These are phyloP conservation scores for Lutjanus erythropterus DNA, from an alignment of 2,113 vertebrate species.

Conservation along the genomic window DNA sequence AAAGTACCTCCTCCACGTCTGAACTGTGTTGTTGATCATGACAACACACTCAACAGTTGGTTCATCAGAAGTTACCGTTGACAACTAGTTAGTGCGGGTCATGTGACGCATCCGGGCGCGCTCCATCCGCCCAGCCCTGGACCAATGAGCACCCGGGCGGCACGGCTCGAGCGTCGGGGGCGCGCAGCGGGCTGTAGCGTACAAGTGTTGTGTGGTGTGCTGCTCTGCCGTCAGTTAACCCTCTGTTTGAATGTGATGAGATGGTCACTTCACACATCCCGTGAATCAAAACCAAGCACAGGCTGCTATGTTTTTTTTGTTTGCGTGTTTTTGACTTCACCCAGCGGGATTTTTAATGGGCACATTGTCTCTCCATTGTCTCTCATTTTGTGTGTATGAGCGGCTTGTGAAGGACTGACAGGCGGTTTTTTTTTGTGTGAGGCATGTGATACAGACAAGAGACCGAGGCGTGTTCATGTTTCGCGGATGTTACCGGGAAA, in stretches of 20 bases:
- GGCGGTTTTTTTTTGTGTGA: conserved; percentile 42
- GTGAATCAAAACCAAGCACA: not conserved
- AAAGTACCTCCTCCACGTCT: no score
- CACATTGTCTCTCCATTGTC: not conserved
- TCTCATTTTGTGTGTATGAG: not conserved
- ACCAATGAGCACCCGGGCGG: conserved; percentile 61
- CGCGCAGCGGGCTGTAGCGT: conserved; percentile 41
- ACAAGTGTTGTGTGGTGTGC: conserved; percentile 18
- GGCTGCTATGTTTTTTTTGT: not conserved
- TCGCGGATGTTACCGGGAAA: conserved; percentile 66
- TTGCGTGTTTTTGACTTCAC: not conserved
- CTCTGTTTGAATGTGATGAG: conserved; percentile 4
- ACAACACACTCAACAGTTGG: conserved; percentile 63
- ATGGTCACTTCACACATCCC: not conserved
- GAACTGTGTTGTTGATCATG: not conserved
- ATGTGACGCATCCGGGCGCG: conserved; percentile 78
- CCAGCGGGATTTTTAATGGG: not conserved
- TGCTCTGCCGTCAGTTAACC: conserved; percentile 1
- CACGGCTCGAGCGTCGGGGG: conserved; percentile 39
- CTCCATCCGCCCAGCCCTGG: conserved; percentile 36
- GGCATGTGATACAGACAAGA: conserved; percentile 69
- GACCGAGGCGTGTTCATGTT: conserved; percentile 71
- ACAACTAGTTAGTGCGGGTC: conserved; percentile 45
- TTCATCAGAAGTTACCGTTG: conserved; percentile 18
- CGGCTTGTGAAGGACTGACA: conserved; percentile 58